Base-by-base conservation (phyloP, 2,888 invertebrate genomes). In the Trimorus sp. region DNA sequence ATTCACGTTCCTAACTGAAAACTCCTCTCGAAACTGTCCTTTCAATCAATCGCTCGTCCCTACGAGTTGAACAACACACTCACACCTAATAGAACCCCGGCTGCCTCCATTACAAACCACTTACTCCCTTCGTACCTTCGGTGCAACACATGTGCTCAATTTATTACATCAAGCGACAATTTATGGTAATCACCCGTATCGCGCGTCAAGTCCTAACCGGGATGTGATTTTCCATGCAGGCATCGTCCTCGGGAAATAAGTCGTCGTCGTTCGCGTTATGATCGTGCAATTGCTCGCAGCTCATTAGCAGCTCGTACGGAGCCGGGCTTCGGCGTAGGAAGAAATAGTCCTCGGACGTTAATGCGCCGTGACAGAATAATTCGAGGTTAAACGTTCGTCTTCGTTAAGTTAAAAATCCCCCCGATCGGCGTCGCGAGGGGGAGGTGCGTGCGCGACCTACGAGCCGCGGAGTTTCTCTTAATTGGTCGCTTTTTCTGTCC, bases 361-460 rank as follows among this genome's bases (percentile, higher is more conserved):
- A 89, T 88, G 85, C 86, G 71, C 86, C 87, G 84, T 89, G 90
- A 90, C 90, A 89, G 88, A 88, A 90, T 90, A 89, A 89, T 90
- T 89, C 86, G 86, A 84, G 85, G 83, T 85, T 88, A 86, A 88
- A 87, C 87, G 86, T 79, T 82, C 83, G 82, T 84, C 63, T 86
- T 87, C 87, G 84, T 87, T 87, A 86, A 87, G 83, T 87, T 87
- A 87, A 87, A 87, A 87, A 86, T 85, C 85, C 78, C 65, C 73
- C 73, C 65, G 82, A 76, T 75, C 81, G 74, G 51, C 77, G 78
- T 48, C 59, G 74, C 60, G 16, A 48, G 66, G 74, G 73, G 78
- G 84, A 79, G 83, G 82, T 74, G 79, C 76, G 77, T 74, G 70
- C 70, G 73, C 78, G 78, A 82, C 80, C 84, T 82, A 76, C 70